Conservation (phyloP, 2,113 vertebrate species). For the Myrmecophaga tridactyla region DNA sequence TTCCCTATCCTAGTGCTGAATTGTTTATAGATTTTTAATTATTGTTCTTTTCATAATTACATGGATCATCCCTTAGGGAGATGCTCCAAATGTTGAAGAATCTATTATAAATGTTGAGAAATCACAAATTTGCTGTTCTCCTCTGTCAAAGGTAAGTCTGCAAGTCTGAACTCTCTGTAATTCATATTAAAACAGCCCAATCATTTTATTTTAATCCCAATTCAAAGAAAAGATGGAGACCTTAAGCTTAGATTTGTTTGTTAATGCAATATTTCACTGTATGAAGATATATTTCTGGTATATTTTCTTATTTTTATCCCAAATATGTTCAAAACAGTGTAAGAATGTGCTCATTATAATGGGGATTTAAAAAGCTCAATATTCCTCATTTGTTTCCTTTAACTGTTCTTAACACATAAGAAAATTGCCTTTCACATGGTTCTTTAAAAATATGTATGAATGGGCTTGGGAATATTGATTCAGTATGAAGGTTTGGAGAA, state of each 20-base stretch:
- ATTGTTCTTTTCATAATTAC: conserved; percentile 8
- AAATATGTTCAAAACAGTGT: background rate
- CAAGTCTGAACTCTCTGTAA: background rate
- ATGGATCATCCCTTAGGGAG: background rate
- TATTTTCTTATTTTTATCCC: background rate
- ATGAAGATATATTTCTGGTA: too few species aligned
- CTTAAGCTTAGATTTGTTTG: background rate
- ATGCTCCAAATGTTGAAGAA: background rate
- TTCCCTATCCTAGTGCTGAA: background rate
- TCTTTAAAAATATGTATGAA: conserved; percentile 8
- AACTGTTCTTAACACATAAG: background rate
- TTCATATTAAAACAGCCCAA: background rate
- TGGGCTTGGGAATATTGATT: background rate
- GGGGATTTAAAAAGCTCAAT: background rate
- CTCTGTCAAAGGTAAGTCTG: conserved; percentile 24
- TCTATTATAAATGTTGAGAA: background rate
- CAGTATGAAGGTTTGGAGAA: background rate
- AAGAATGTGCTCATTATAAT: background rate
- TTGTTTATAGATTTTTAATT: background rate
- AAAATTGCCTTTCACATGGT: background rate
- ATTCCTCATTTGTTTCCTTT: background rate
- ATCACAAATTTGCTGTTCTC: background rate
- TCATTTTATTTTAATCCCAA: background rate
- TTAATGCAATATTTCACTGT: background rate
- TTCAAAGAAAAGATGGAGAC: background rate